Percentiles rank a stretch among this genome's conserved stretches.
These are phyloP conservation scores for Porites rus DNA, from an alignment of 92 coral and sea anemone species.

Conservation along the genomic window DNA sequence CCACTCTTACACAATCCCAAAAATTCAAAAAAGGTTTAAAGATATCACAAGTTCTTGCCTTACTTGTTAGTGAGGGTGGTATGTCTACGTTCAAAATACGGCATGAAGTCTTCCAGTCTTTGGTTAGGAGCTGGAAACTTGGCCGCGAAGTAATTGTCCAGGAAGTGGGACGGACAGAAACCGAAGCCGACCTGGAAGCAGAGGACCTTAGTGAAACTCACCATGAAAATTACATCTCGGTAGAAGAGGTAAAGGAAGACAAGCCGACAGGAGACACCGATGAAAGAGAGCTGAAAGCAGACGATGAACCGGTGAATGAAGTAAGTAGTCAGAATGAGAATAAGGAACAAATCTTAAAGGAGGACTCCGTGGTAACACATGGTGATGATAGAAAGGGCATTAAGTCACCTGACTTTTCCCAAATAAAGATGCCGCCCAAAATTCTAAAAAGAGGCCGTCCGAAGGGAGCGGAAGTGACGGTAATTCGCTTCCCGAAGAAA, in stretches of 20 bases:
- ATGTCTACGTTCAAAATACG: slow-evolving; percentile 58
- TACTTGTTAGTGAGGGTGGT: slow-evolving; percentile 68
- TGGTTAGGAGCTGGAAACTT: slow-evolving; percentile 50
- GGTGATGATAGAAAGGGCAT: background rate
- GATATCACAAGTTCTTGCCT: slow-evolving; percentile 61
- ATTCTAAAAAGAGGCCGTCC: slow-evolving; percentile 75
- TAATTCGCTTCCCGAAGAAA: slow-evolving; percentile 60
- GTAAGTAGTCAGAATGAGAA: background rate
- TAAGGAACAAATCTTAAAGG: background rate
- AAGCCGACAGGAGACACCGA: background rate
- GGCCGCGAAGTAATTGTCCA: slow-evolving; percentile 50
- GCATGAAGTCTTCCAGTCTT: slow-evolving; percentile 30
- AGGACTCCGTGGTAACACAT: background rate
- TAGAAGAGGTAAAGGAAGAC: slow-evolving; percentile 6
- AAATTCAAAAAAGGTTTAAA: slow-evolving; percentile 59
- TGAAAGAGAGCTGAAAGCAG: background rate
- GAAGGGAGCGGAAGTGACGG: slow-evolving; percentile 64
- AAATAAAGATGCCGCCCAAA: slow-evolving; percentile 67
- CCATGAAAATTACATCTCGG: background rate
- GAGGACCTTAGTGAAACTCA: slow-evolving; percentile 14
- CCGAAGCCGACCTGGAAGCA: slow-evolving; percentile 21
- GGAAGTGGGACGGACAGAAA: slow-evolving; percentile 21
- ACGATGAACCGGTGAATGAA: background rate
- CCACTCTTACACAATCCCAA: slow-evolving; percentile 52
- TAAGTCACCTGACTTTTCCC: slow-evolving; percentile 20